These are phyloP conservation scores for Mus minutoides DNA, from an alignment of 2,797 vertebrate genomes.

Conservation along the genomic window DNA sequence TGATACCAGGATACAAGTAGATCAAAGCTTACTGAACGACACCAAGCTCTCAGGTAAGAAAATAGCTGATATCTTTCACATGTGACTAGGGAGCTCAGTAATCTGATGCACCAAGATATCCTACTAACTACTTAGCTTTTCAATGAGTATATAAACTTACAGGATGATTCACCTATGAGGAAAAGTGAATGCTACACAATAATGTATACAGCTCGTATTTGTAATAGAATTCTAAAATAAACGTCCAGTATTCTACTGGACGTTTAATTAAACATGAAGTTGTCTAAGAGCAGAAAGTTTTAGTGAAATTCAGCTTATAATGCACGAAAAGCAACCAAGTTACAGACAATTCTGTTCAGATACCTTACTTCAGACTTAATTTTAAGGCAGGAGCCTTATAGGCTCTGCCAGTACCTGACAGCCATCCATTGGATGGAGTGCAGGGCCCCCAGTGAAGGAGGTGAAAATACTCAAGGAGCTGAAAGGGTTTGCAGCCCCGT, in stretches of 20 bases:
- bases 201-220: not conserved
- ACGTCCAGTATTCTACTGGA: not conserved
- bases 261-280: conserved; percentile 44
- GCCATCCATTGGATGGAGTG: too few relatives aligned
- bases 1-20: conserved; percentile 87
- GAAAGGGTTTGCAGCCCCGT: too few relatives aligned
- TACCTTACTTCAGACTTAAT: conserved; percentile 40
- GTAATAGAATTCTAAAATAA: conserved; percentile 12
- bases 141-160: not conserved
- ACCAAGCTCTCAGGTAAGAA: conserved; percentile 90
- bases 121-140: not conserved
- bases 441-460: too few relatives aligned
- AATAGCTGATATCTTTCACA: conserved; percentile 87
- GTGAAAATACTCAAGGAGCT: too few relatives aligned
- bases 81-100: conserved; percentile 83
- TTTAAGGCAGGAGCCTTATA: not conserved
- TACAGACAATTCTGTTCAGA: conserved; percentile 57
- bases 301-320: conserved; percentile 42
- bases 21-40: conserved; percentile 90
- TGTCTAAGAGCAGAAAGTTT: not conserved
- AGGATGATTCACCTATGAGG: not conserved
- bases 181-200: not conserved
- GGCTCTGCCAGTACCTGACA: too few relatives aligned
- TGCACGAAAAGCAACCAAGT: conserved; percentile 15
- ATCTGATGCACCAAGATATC: conserved; percentile 82